These are phyloP conservation scores for Psittacula cyanocephala DNA, from an alignment of 2,113 vertebrate species.

Conservation along the genomic window DNA sequence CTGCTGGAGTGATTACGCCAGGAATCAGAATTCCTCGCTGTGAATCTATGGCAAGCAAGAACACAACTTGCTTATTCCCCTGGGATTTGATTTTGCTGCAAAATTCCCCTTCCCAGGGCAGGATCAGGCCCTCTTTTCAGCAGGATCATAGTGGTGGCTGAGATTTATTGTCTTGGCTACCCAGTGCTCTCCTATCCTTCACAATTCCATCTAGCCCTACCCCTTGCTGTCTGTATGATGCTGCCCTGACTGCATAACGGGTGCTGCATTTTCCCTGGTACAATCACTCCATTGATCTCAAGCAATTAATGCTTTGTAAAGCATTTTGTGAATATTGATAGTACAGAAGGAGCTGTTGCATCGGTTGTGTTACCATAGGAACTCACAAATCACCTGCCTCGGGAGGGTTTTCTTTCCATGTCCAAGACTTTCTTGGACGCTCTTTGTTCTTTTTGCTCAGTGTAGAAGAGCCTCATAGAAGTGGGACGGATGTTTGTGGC, in stretches of 20 bases:
- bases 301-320: not conserved
- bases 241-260: not conserved
- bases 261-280: not conserved
- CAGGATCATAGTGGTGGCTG: not conserved
- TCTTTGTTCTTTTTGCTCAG: not conserved
- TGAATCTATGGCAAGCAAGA: accelerated
- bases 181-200: not conserved
- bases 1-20: not conserved
- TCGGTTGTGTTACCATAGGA: accelerated
- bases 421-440: not conserved
- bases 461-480: not conserved
- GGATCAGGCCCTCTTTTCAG: not conserved
- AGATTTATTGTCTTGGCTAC: not conserved
- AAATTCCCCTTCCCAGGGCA: not conserved
- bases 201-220: not conserved
- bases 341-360: not conserved
- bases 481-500: not conserved
- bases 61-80: not conserved
- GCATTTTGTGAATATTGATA: not conserved
- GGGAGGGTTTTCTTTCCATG: not conserved
- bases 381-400: not conserved
- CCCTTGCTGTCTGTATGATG: not conserved
- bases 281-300: not conserved
- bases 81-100: not conserved
- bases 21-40: not conserved